phyloP scores from a whole-genome alignment of 1,140 invertebrate genomes.

The Lethrus apterus region DNA sequence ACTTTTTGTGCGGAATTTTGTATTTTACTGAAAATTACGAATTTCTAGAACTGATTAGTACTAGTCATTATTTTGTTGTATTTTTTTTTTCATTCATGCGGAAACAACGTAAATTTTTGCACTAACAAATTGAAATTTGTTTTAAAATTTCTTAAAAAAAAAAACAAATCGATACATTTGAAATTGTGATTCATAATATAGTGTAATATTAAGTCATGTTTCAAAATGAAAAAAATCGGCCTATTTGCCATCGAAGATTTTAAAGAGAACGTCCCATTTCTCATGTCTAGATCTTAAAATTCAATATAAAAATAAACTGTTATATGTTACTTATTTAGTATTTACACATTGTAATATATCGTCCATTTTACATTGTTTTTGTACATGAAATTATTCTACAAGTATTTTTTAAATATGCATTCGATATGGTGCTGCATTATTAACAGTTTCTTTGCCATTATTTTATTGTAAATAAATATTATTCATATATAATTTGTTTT shows the following conservation, averaged over 20 bases:
- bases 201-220: no score
- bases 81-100: no score
- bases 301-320: no score
- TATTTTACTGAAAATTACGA: not conserved
- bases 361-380: constrained; percentile 9
- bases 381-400: constrained; percentile 7
- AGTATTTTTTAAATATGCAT: not conserved
- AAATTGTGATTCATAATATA: constrained; percentile 9
- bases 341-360: constrained; percentile 13
- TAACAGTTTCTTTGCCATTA: constrained; percentile 8
- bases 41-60: not conserved
- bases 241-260: no score
- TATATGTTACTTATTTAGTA: constrained; percentile 5
- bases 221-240: no score
- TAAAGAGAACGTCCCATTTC: no score
- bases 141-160: constrained; percentile 12
- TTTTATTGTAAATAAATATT: constrained; percentile 6
- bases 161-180: no score
- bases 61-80: constrained; percentile 4
- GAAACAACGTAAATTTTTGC: not conserved
- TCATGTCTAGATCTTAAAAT: no score
- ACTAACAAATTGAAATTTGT: constrained; percentile 6
- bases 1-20: not conserved
- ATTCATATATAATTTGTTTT: no score
- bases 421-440: constrained; percentile 2